phyloP scores from a whole-genome alignment of 2,888 invertebrate genomes.

The Lochmaea crataegi region DNA sequence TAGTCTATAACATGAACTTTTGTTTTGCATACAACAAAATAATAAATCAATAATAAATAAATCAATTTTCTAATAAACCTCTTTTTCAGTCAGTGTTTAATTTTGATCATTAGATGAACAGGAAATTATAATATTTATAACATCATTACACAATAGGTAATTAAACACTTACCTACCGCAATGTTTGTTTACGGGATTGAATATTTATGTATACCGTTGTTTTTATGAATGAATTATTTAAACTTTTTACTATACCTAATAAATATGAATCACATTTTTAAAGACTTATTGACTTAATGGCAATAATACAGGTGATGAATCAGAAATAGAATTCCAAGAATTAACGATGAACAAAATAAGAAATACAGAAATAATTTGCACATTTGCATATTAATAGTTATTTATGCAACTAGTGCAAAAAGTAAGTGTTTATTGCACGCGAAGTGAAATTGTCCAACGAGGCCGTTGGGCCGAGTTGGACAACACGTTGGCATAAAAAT shows the following conservation, averaged over 20 bases:
- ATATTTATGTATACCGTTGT: neutral
- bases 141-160: neutral
- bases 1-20: too few relatives aligned
- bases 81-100: neutral
- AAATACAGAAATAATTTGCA: neutral
- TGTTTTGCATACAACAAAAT: too few relatives aligned
- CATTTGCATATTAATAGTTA: too few relatives aligned
- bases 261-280: neutral
- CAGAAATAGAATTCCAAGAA: constrained; percentile 3
- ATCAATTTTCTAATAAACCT: too few relatives aligned
- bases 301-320: neutral
- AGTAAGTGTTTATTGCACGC: too few relatives aligned
- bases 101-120: neutral
- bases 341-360: neutral
- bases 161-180: constrained; percentile 1
- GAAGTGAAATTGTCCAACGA: too few relatives aligned
- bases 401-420: too few relatives aligned
- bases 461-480: too few relatives aligned
- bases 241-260: neutral
- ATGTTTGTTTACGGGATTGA: neutral
- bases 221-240: neutral
- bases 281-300: neutral
- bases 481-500: too few relatives aligned
- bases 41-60: too few relatives aligned
- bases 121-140: neutral